Percentiles rank a stretch among this genome's conserved stretches.
Conservation (phyloP, 2,888 invertebrate genomes). For the Kuschelorhynchus macadamiae region DNA sequence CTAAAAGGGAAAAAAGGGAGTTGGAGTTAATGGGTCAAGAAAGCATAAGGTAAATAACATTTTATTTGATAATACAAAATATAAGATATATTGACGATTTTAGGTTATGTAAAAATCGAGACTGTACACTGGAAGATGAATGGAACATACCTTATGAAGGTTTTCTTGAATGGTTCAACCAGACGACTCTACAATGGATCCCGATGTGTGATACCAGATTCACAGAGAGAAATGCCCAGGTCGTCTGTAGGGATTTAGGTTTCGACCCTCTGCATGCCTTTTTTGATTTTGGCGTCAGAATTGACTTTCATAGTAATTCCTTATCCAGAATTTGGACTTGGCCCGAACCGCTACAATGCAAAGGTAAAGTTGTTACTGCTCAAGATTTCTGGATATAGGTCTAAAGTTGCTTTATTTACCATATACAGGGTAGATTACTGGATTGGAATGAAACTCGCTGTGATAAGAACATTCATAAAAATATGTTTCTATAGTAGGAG, state of each 20-base stretch:
- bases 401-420: no score
- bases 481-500: no score
- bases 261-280: conserved; percentile 91
- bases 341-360: conserved; percentile 93
- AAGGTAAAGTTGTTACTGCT: no score
- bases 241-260: conserved; percentile 94
- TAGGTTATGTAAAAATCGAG: conserved; percentile 80
- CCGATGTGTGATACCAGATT: conserved; percentile 94
- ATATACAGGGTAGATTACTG: no score
- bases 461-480: no score
- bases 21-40: conserved; percentile 72
- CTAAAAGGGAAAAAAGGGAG: conserved; percentile 57
- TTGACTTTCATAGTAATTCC: conserved; percentile 91
- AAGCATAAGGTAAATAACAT: conserved; percentile 73
- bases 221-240: conserved; percentile 96
- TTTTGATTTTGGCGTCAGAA: conserved; percentile 86
- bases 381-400: no score
- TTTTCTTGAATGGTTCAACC: conserved; percentile 95
- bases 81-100: conserved; percentile 7
- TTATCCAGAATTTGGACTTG: conserved; percentile 92
- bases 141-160: conserved; percentile 78
- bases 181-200: conserved; percentile 96
- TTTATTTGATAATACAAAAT: background rate
- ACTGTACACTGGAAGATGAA: conserved; percentile 75
- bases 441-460: no score